Base-by-base conservation (phyloP, 2,888 invertebrate species). In the Tinea trinotella region DNA sequence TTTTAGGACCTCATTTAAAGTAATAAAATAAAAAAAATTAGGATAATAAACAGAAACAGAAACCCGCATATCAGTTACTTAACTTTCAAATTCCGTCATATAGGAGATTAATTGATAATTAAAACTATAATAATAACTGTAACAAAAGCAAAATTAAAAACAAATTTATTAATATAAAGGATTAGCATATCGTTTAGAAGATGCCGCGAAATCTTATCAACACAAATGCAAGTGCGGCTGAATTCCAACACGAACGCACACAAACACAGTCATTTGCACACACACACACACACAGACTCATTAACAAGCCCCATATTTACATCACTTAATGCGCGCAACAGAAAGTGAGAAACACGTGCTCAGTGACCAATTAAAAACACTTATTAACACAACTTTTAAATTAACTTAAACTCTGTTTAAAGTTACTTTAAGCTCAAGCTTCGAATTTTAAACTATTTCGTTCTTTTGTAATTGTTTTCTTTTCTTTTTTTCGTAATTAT, bases 221-320 rank as follows among this genome's bases (percentile, higher is more conserved):
- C 74, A 74, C 73, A 71, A 74, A 57, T 70, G 61, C 67, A 61
- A 58, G 46, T 60, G 1, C 5, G 52, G 24, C 59, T 64, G 63
- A 61, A 52, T 50, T 36, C 22, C 63, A 64, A 66, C 65, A 46
- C 19, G 10, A 13, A 61, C 66, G 70, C 66, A 74, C 66, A 72
- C 71, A 71, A 67, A 71, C 67, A 56, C 59, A 71, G 68, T 64
- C 62, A 40, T 24, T 36, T 36, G 60, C 52, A 49, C 50, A 30
- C 58, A 71, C 71, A 63, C 81, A 79, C 84, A 83, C 83, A 70
- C 64, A 64, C 67, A 64, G 67, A 71, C 76, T 83, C 80, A 83
- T 82, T 85, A 83, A 73, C 69, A 62, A 30, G 63, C 54, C 49
- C n/a, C 83, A 84, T 83, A 81, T 81, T 80, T 77, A 81, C 80